Percentiles rank a stretch among this genome's conserved stretches.
Evolutionary conservation across 2,797 vertebrate genomes (phyloP).

Genomic region (Cirrhinus mrigala): DNA sequence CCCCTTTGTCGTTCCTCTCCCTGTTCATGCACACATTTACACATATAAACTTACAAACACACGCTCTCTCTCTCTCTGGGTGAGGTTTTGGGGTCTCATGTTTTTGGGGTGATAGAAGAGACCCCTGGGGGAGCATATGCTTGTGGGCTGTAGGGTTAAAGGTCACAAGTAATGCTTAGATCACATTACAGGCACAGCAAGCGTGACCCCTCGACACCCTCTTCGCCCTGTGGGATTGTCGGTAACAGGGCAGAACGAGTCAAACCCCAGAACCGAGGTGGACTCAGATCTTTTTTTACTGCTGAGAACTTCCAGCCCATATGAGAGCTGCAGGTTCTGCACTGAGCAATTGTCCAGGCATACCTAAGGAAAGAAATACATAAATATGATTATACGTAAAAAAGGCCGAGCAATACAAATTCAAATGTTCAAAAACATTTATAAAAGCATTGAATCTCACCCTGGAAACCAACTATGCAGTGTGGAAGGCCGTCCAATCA

Average conservation of each 20-base stretch:
- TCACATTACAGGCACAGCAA: constrained; percentile 92
- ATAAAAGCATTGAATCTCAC: constrained; percentile 75
- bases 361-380: constrained; percentile 77
- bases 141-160: constrained; percentile 22
- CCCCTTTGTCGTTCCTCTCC: constrained; percentile 31
- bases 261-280: constrained; percentile 94
- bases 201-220: constrained; percentile 81
- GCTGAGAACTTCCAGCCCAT: constrained; percentile 99
- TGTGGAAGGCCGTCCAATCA: constrained; percentile 90
- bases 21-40: constrained; percentile 37
- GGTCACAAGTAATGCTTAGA: not conserved
- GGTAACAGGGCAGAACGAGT: constrained; percentile 95
- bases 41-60: constrained; percentile 34
- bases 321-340: constrained; percentile 89
- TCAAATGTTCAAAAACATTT: not conserved
- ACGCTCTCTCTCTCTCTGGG: not conserved
- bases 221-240: constrained; percentile 87
- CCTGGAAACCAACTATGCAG: constrained; percentile 99
- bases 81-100: constrained; percentile 42
- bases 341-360: constrained; percentile 97
- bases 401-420: not conserved
- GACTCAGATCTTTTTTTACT: constrained; percentile 92
- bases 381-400: not conserved
- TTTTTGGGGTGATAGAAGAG: constrained; percentile 53
- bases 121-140: constrained; percentile 32